phyloP scores from a whole-genome alignment of 2,888 invertebrate species.

The Amphipyra tragopoginis region DNA sequence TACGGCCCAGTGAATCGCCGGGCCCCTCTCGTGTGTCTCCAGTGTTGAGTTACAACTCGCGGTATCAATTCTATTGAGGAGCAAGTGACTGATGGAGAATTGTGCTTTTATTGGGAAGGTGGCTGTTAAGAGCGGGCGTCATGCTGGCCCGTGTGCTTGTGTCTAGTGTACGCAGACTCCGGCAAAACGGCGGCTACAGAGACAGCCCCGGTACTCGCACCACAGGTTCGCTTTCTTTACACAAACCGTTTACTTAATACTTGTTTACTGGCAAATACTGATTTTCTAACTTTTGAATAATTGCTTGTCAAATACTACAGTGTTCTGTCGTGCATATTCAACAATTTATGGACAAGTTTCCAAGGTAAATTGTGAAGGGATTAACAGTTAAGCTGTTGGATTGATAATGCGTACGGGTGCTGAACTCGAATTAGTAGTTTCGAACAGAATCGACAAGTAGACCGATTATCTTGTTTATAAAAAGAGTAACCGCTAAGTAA shows the following conservation, averaged over 20 bases:
- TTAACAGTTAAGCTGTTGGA: conserved; percentile 62
- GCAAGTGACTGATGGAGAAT: conserved; percentile 84
- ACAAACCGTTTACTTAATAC: conserved; percentile 47
- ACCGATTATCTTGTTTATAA: conserved; percentile 44
- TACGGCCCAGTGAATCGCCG: conserved; percentile 80
- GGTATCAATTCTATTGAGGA: conserved; percentile 69
- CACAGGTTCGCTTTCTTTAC: conserved; percentile 78
- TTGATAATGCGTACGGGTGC: conserved; percentile 61
- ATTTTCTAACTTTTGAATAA: conserved; percentile 60
- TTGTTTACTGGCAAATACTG: conserved; percentile 44
- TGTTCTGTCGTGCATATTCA: conserved; percentile 56
- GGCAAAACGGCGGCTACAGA: conserved; percentile 85
- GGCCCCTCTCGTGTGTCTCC: conserved; percentile 74
- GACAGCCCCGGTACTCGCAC: conserved; percentile 78
- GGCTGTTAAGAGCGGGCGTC: conserved; percentile 74
- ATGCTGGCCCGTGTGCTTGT: conserved; percentile 81
- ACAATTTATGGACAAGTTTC: conserved; percentile 69
- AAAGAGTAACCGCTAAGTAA: conserved; percentile 39
- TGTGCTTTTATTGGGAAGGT: conserved; percentile 74
- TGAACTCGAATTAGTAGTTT: conserved; percentile 32
- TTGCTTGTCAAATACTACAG: conserved; percentile 49
- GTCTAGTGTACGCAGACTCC: conserved; percentile 77
- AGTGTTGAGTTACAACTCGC: conserved; percentile 75
- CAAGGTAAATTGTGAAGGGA: conserved; percentile 83
- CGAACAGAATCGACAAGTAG: conserved; percentile 32